These are phyloP conservation scores for Lordiphosa mommai DNA, from an alignment of 1,140 invertebrate genomes.

Conservation along the genomic window DNA sequence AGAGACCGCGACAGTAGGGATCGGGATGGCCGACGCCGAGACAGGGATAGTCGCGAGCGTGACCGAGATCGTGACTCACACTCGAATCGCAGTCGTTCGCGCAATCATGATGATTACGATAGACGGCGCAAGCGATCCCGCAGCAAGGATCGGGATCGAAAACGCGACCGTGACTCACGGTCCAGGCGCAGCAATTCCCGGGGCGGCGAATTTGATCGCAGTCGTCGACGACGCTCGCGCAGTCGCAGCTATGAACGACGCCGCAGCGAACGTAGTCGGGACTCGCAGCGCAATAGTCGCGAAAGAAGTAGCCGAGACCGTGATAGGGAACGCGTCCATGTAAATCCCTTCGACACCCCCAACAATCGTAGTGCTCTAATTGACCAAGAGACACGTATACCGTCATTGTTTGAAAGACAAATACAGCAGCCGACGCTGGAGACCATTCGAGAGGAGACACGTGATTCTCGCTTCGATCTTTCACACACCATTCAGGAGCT, in stretches of 20 bases:
- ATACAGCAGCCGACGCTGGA: slow-evolving; percentile 49
- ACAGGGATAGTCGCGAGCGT: slow-evolving; percentile 47
- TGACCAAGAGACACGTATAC: slow-evolving; percentile 46
- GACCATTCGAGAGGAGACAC: slow-evolving; percentile 69
- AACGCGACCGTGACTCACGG: slow-evolving; percentile 56
- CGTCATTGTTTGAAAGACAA: slow-evolving; percentile 48
- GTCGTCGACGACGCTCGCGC: slow-evolving; percentile 45
- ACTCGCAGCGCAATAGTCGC: slow-evolving; percentile 79
- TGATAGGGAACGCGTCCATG: slow-evolving; percentile 79
- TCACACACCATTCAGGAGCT: slow-evolving; percentile 75
- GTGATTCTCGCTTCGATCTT: slow-evolving; percentile 65
- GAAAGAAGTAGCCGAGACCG: slow-evolving; percentile 72
- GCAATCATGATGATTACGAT: slow-evolving; percentile 77
- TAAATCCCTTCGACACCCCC: slow-evolving; percentile 80
- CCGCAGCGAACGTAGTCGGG: slow-evolving; percentile 75
- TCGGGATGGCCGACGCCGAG: slow-evolving; percentile 7
- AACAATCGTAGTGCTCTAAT: slow-evolving; percentile 79
- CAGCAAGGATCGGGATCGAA: slow-evolving; percentile 69
- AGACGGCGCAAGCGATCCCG: slow-evolving; percentile 54
- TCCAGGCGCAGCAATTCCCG: slow-evolving; percentile 57
- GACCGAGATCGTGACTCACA: slow-evolving; percentile 76
- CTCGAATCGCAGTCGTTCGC: slow-evolving; percentile 79
- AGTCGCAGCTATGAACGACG: slow-evolving; percentile 70
- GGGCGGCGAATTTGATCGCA: slow-evolving; percentile 39
- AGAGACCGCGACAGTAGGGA: slow-evolving; percentile 62